Base-by-base conservation (phyloP, 2,113 vertebrate species). In the Orientallactaga bullata region DNA sequence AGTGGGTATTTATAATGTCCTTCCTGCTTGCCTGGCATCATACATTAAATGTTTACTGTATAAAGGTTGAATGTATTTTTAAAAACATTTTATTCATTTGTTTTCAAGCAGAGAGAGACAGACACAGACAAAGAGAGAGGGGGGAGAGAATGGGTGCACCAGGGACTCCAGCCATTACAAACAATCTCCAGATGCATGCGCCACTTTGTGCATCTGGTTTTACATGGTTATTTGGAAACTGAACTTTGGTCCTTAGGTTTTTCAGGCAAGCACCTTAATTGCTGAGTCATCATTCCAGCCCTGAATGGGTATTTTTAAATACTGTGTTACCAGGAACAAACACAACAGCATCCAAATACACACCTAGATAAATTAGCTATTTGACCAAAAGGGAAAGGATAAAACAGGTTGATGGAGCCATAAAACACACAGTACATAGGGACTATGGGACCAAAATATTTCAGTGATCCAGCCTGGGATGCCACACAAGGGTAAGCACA, bases 31-130 rank as follows among this genome's bases (percentile, higher is more conserved):
- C 26, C 23, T 88, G 69, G 21, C 5, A 37, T 47, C 84, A 8
- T 88, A 88, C 21, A 68, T 65, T 93, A 68, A 94, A 83, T 84
- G 86, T 80, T 63, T 86, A 58, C 39, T 80, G 76, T 39, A 13
- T 20, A 73, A 89, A 42, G 39, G 37, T 23, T n/a, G 24, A 63
- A 78, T 72, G 26, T 5, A 47, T 47, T 47, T 47, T 47, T 47
- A 6, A 47, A 47, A 47, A 47, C n/a, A n/a, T n/a, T n/a, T n/a
- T 47, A 47, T 47, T 47, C 5, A 47, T 47, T 47, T 47, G 8
- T 47, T 47, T 47, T 47, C 42, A 47, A 47, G 42, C 42, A 47
- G 42, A 47, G 42, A 47, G 42, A 47, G 42, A 8, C 42, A 47
- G 42, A 47, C 42, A 47, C 42, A 47, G 8, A 47, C 5, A 47